Conservation (phyloP, 2,888 invertebrate species). For the Acrobasis repandana region DNA sequence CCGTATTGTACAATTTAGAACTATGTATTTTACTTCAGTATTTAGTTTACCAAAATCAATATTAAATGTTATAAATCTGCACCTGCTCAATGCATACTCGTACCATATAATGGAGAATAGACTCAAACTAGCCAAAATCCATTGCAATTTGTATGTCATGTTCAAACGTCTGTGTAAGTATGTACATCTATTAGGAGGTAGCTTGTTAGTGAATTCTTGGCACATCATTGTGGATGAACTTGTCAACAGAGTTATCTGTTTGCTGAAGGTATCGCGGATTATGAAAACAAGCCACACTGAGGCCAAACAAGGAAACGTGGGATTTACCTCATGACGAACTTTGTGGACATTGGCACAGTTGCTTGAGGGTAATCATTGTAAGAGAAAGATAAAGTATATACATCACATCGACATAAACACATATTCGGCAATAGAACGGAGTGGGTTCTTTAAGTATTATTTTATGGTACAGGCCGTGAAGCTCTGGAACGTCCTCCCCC, state of each 20-base stretch:
- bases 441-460: no score
- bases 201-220: constrained; percentile 13
- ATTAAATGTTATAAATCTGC: no score
- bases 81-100: no score
- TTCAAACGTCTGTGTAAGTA: neutral
- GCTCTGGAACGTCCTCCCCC: no score
- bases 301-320: constrained; percentile 16
- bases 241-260: constrained; percentile 27
- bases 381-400: neutral
- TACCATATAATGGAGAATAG: no score
- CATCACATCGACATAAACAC: no score
- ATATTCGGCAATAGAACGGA: no score
- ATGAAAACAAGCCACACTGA: constrained; percentile 10
- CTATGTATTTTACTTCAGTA: no score
- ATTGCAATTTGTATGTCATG: neutral
- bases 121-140: no score
- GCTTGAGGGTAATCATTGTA: neutral
- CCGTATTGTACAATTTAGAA: no score
- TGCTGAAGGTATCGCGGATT: constrained; percentile 26
- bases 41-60: no score
- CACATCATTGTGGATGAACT: constrained; percentile 25
- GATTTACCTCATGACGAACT: constrained; percentile 13
- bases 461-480: no score
- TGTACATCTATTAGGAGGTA: neutral
- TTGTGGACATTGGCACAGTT: neutral